Percentiles rank a stretch among this genome's conserved stretches.
These are phyloP conservation scores for Brassicogethes aeneus DNA, from an alignment of 2,888 invertebrate genomes.

Conservation along the genomic window DNA sequence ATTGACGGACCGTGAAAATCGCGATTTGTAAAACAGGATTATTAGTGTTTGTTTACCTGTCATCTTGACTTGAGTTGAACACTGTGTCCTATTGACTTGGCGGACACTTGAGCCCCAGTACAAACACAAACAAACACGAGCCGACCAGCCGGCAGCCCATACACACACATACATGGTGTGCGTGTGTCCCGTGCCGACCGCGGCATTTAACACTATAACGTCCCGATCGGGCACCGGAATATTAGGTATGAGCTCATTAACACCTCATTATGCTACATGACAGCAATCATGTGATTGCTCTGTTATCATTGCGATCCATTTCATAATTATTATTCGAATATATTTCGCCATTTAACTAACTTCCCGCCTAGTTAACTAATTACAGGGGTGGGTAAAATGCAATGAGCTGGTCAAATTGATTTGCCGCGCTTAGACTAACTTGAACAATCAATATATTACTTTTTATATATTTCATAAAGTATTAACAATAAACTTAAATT, in stretches of 20 bases:
- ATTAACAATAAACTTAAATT: too few relatives aligned
- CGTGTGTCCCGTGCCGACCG: background rate
- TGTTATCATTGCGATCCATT: background rate
- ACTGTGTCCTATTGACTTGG: conserved; percentile 2
- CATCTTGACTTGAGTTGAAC: conserved; percentile 1
- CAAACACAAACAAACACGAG: background rate
- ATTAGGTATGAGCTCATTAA: conserved; percentile 35
- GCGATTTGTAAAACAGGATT: background rate
- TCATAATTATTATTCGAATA: background rate
- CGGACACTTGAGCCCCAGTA: conserved; percentile 1
- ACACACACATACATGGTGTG: too few relatives aligned
- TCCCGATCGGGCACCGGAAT: conserved; percentile 35
- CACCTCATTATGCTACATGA: conserved; percentile 27
- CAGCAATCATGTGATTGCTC: conserved; percentile 1
- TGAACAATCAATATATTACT: too few relatives aligned
- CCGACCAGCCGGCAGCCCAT: background rate
- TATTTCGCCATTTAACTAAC: background rate
- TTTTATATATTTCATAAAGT: too few relatives aligned
- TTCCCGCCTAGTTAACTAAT: background rate
- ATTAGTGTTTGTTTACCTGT: conserved; percentile 1
- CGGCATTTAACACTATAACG: conserved; percentile 1
- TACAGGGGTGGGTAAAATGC: background rate
- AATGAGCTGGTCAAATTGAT: too few relatives aligned
- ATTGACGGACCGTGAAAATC: too few relatives aligned
- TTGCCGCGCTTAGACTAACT: too few relatives aligned